phyloP scores from a whole-genome alignment of 2,888 invertebrate genomes.

The Trachelus stipa region DNA sequence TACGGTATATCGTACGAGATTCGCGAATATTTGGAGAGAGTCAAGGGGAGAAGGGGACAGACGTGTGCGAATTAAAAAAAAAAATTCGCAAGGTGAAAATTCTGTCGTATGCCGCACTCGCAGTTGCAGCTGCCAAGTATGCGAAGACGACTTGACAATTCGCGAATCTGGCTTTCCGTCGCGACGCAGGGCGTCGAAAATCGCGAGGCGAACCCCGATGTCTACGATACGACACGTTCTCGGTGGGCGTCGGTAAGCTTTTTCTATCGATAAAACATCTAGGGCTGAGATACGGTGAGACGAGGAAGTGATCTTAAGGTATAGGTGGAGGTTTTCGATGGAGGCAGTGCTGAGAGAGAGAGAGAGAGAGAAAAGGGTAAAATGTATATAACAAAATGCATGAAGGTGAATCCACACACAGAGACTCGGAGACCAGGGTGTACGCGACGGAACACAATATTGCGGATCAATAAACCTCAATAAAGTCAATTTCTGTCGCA shows the following conservation, averaged over 20 bases:
- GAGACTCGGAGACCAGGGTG: slow-evolving; percentile 12
- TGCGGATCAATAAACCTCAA: slow-evolving; percentile 67
- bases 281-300: neutral
- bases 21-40: too few relatives aligned
- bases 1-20: too few relatives aligned
- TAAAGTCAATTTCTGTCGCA: slow-evolving; percentile 66
- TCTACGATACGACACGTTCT: slow-evolving; percentile 20
- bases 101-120: too few relatives aligned
- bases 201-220: neutral
- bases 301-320: too few relatives aligned
- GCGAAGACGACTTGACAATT: too few relatives aligned
- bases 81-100: too few relatives aligned
- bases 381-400: too few relatives aligned
- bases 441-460: slow-evolving; percentile 57
- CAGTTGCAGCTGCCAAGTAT: too few relatives aligned
- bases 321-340: neutral
- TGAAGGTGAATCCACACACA: slow-evolving; percentile 13
- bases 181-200: too few relatives aligned
- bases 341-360: neutral
- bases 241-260: neutral
- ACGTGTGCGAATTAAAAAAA: too few relatives aligned
- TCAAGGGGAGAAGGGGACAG: too few relatives aligned
- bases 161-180: too few relatives aligned
- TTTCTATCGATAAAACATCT: neutral
- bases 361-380: neutral